Evolutionary conservation across 2,888 invertebrate species (phyloP).

Genomic region (Phengaris alcon): DNA sequence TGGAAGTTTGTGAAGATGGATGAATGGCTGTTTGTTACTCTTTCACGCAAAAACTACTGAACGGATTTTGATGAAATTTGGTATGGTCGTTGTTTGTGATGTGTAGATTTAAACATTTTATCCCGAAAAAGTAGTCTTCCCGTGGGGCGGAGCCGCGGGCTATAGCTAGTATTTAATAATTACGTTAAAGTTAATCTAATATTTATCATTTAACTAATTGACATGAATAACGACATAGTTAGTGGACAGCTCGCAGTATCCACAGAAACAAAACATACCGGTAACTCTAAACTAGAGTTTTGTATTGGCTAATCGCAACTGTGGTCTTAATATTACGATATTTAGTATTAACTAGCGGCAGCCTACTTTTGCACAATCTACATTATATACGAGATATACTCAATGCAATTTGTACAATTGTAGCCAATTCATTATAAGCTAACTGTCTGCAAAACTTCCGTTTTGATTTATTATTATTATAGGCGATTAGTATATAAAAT

Average conservation of each 20-base stretch:
- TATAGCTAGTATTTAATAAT: background rate
- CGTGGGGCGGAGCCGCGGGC: too few relatives aligned
- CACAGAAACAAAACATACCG: constrained; percentile 2
- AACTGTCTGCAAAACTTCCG: background rate
- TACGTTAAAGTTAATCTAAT: background rate
- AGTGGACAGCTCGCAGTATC: background rate
- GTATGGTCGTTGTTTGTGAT: too few relatives aligned
- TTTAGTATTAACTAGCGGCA: background rate
- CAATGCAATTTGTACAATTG: too few relatives aligned
- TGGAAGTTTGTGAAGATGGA: too few relatives aligned
- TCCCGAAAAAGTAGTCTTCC: too few relatives aligned
- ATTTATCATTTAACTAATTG: background rate
- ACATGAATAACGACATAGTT: background rate
- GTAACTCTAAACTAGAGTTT: background rate
- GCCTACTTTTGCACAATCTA: background rate
- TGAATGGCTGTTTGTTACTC: too few relatives aligned
- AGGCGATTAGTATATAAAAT: too few relatives aligned
- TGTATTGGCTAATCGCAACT: background rate
- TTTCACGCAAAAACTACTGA: too few relatives aligned
- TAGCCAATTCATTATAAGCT: background rate
- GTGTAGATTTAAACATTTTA: too few relatives aligned
- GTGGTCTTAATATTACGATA: background rate
- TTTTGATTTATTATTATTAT: too few relatives aligned
- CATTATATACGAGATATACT: background rate
- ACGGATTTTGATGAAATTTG: too few relatives aligned